Percentiles rank a stretch among this genome's conserved stretches.
Conservation (phyloP, 2,113 vertebrate genomes). For the Halichoeres trimaculatus region DNA sequence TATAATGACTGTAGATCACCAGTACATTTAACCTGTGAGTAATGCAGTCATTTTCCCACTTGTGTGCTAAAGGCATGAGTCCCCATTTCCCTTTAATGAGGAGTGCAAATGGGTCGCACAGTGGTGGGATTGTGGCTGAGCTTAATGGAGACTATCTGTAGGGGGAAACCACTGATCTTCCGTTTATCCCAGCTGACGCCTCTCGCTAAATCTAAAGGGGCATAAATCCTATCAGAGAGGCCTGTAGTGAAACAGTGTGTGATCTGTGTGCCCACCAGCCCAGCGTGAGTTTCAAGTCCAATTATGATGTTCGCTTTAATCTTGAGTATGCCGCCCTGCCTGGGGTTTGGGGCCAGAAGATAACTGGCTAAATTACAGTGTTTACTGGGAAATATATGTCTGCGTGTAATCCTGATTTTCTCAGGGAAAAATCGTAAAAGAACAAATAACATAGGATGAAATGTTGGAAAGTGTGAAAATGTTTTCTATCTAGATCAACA, state of each 20-base stretch:
- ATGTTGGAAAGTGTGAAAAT: not conserved
- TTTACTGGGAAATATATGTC: conserved; percentile 28
- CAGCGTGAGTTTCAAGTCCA: conserved; percentile 49
- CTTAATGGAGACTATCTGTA: conserved; percentile 49
- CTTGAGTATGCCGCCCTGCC: conserved; percentile 22
- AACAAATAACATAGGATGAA: not conserved
- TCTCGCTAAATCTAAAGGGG: conserved; percentile 58
- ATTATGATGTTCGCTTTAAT: conserved; percentile 46
- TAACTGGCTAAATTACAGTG: conserved; percentile 54
- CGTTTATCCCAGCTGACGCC: conserved; percentile 32
- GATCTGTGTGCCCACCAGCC: conserved; percentile 62
- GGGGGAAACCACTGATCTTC: conserved; percentile 58
- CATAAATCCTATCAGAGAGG: conserved; percentile 64
- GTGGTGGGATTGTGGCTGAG: conserved; percentile 23
- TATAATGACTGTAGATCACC: conserved; percentile 42
- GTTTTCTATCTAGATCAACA: conserved; percentile 13
- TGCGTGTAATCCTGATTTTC: conserved; percentile 27
- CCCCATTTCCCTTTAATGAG: conserved; percentile 26
- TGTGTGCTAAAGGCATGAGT: conserved; percentile 32
- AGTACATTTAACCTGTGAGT: conserved; percentile 43
- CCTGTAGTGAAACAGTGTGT: conserved; percentile 50
- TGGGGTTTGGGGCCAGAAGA: conserved; percentile 20
- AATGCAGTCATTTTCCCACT: conserved; percentile 45
- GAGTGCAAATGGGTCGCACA: conserved; percentile 31
- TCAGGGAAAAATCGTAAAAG: not conserved